These are phyloP conservation scores for Macroglossus sobrinus DNA, from an alignment of 2,113 vertebrate genomes.

Conservation along the genomic window DNA sequence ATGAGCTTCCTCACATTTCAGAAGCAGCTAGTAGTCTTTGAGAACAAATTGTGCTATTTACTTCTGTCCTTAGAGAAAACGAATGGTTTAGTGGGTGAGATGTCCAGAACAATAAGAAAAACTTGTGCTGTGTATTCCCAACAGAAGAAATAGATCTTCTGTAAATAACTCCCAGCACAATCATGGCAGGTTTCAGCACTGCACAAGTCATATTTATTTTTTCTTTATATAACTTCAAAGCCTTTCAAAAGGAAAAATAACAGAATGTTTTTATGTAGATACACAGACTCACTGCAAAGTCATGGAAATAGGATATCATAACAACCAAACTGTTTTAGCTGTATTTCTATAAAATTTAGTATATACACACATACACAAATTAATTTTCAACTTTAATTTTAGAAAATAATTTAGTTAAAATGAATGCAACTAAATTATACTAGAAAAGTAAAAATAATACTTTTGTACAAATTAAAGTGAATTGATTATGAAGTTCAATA, in stretches of 20 bases:
- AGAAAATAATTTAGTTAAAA: not conserved
- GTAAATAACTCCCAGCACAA: conserved; percentile 73
- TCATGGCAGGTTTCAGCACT: conserved; percentile 39
- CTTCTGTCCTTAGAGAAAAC: conserved; percentile 74
- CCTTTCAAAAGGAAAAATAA: not conserved
- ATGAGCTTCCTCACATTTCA: conserved; percentile 76
- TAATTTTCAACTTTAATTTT: not conserved
- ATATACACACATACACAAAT: not conserved
- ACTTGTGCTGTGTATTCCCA: conserved; percentile 59
- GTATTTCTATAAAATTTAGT: not conserved
- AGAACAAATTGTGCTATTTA: conserved; percentile 80
- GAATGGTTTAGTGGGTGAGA: conserved; percentile 69
- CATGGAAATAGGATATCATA: not conserved
- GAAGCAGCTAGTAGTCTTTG: conserved; percentile 65
- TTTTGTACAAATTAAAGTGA: not conserved
- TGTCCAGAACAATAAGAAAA: conserved; percentile 75
- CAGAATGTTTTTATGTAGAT: not conserved
- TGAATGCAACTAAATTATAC: not conserved
- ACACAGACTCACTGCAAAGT: not conserved
- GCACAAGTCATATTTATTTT: conserved; percentile 35
- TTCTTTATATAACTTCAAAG: conserved; percentile 30
- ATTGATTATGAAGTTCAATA: not conserved
- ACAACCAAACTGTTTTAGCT: not conserved
- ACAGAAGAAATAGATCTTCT: conserved; percentile 67
- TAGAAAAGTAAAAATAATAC: not conserved